Conservation (phyloP, 2,797 vertebrate genomes). For the Gymnothorax javanicus region DNA sequence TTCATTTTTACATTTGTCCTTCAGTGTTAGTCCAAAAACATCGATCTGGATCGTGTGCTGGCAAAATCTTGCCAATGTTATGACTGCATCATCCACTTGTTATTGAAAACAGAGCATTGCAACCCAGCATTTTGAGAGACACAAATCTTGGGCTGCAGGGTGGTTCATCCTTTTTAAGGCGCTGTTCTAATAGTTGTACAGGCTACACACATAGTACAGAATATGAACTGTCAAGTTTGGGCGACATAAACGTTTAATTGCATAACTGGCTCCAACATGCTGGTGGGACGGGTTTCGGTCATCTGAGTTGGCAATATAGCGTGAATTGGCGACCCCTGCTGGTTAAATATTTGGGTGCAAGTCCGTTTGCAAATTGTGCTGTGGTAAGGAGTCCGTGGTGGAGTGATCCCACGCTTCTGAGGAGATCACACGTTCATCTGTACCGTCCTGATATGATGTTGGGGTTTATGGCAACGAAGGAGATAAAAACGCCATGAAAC, state of each 20-base stretch:
- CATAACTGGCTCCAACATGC: neutral
- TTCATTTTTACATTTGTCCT: conserved; percentile 40
- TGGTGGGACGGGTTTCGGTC: neutral
- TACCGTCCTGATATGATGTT: neutral
- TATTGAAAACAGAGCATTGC: conserved; percentile 30
- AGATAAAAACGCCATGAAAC: neutral
- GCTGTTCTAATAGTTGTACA: neutral
- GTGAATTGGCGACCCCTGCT: neutral
- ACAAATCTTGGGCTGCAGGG: neutral
- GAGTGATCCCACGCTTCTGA: too few species aligned
- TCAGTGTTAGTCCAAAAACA: conserved; percentile 35
- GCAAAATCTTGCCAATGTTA: conserved; percentile 42
- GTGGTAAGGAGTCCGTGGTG: too few species aligned
- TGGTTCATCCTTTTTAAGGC: neutral
- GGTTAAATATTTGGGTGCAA: neutral
- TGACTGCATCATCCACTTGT: conserved; percentile 31
- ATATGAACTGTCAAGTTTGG: neutral
- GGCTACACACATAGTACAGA: neutral
- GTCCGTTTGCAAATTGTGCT: neutral
- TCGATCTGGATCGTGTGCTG: conserved; percentile 35
- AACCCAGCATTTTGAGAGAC: conserved; percentile 19
- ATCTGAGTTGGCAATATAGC: neutral
- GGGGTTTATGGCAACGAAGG: neutral
- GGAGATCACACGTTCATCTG: neutral
- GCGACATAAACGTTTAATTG: neutral